Percentiles rank a stretch among this genome's conserved stretches.
phyloP scores from a whole-genome alignment of 1,140 invertebrate species.

The Mycetomoellerius zeteki region DNA sequence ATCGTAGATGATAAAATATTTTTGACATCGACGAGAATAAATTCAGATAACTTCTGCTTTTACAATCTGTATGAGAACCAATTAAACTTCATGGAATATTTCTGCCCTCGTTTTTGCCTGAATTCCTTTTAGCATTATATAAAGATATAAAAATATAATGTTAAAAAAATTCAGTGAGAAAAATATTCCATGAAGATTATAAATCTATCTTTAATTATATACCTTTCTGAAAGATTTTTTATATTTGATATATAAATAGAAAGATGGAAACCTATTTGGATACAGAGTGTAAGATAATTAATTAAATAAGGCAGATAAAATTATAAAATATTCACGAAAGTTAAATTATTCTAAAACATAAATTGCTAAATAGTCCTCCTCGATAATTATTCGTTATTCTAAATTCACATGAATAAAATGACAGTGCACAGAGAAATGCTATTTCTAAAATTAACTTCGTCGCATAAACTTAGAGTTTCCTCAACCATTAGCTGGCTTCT shows the following conservation, averaged over 20 bases:
- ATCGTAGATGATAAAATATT: constrained; percentile 32
- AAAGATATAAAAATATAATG: too few species aligned
- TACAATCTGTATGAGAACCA: constrained; percentile 18
- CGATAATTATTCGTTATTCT: neutral
- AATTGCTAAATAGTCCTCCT: neutral
- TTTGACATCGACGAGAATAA: constrained; percentile 25
- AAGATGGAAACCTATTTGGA: neutral
- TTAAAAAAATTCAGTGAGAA: too few species aligned
- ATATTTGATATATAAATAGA: neutral
- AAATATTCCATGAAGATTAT: too few species aligned
- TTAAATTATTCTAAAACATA: neutral
- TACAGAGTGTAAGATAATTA: constrained; percentile 4
- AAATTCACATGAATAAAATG: constrained; percentile 1
- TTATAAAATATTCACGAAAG: constrained; percentile 1
- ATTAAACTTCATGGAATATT: constrained; percentile 39
- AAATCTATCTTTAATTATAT: neutral
- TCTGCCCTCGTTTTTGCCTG: too few species aligned
- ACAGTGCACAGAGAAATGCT: neutral
- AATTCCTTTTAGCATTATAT: neutral
- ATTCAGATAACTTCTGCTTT: constrained; percentile 19
- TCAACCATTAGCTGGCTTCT: neutral
- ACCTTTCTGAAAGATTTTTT: neutral
- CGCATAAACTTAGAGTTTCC: neutral
- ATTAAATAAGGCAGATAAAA: neutral
- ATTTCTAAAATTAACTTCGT: constrained; percentile 14